Percentiles rank a stretch among this genome's conserved stretches.
Evolutionary conservation across 2,888 invertebrate genomes (phyloP).

Genomic region (Dasypolia templi): DNA sequence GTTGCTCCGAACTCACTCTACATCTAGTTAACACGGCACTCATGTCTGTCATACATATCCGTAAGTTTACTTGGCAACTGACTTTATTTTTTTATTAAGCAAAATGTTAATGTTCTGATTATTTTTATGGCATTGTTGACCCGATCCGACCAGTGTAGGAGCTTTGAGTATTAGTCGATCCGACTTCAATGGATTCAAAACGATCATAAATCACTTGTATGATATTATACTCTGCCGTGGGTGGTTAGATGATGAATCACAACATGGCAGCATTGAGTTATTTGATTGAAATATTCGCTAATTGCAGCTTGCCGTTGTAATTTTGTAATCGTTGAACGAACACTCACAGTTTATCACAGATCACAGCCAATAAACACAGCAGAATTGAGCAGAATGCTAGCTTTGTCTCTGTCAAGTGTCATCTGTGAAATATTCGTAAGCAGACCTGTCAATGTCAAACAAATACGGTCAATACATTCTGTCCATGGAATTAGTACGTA

Average conservation of each 20-base stretch:
- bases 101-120: background rate
- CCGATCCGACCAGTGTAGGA: background rate
- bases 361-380: background rate
- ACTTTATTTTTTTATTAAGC: too few relatives aligned
- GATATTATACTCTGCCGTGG: background rate
- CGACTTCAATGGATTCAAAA: background rate
- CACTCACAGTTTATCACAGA: too few relatives aligned
- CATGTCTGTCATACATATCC: conserved; percentile 74
- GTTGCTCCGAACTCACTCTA: conserved; percentile 86
- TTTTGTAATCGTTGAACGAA: background rate
- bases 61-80: conserved; percentile 20
- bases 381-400: too few relatives aligned
- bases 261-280: background rate
- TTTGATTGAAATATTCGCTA: background rate
- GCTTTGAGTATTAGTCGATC: background rate
- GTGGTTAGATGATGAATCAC: background rate
- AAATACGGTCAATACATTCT: background rate
- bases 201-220: background rate
- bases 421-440: too few relatives aligned
- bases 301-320: background rate
- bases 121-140: background rate
- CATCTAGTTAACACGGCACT: conserved; percentile 82
- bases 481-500: background rate
- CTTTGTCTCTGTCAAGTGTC: too few relatives aligned
- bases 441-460: background rate